A percentile compares a stretch with the other conserved stretches of the same genome.
These are phyloP conservation scores for Poecile atricapillus DNA, from an alignment of 2,113 vertebrate genomes.

Conservation along the genomic window DNA sequence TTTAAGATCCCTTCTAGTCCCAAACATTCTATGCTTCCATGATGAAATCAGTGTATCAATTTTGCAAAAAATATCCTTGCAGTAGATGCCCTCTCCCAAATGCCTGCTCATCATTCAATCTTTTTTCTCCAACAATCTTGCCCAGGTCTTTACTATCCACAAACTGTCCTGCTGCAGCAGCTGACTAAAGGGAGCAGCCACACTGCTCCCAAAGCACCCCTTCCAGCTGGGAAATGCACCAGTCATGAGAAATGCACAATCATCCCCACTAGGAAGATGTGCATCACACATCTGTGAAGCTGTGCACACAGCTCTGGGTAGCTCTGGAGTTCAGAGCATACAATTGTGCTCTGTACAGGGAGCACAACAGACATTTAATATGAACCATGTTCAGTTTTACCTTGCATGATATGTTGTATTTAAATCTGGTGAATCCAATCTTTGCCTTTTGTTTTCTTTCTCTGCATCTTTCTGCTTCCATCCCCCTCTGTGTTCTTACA, in stretches of 20 bases:
- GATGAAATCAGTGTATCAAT: background rate
- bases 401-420: background rate
- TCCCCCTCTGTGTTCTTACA: background rate
- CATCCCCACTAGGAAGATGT: background rate
- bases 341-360: background rate
- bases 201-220: background rate
- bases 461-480: background rate
- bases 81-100: background rate
- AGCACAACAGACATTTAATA: background rate
- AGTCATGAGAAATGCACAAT: background rate
- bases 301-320: background rate
- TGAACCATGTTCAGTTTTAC: background rate
- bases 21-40: background rate
- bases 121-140: background rate
- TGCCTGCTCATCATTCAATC: background rate
- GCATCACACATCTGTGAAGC: background rate
- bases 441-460: background rate
- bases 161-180: slow-evolving; percentile 46
- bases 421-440: background rate
- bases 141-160: slow-evolving; percentile 26
- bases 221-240: slow-evolving; percentile 14
- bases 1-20: background rate
- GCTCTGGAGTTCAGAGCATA: background rate
- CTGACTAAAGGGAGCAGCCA: slow-evolving; percentile 19
- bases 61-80: background rate